These are phyloP conservation scores for Tachina grossa DNA, from an alignment of 2,888 invertebrate genomes.

Conservation along the genomic window DNA sequence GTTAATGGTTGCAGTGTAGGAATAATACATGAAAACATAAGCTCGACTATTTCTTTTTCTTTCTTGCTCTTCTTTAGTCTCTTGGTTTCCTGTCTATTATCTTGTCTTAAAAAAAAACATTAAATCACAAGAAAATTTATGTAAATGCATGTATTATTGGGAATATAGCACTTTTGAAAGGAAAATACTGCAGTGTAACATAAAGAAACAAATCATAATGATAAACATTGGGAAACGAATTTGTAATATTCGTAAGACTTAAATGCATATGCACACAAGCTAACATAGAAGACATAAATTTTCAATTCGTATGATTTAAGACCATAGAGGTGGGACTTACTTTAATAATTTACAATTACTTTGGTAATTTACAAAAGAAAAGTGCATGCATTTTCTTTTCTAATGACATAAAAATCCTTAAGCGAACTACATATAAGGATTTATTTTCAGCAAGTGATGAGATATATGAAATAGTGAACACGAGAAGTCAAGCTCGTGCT, in stretches of 20 bases:
- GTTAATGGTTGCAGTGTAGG: slow-evolving; percentile 43
- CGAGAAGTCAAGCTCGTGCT: too few species aligned
- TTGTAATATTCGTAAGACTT: background rate
- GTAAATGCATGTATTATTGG: slow-evolving; percentile 56
- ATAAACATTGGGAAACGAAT: slow-evolving; percentile 34
- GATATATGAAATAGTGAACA: too few species aligned
- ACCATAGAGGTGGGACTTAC: background rate
- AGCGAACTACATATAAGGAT: too few species aligned
- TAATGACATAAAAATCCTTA: too few species aligned
- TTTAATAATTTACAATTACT: background rate
- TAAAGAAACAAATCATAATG: slow-evolving; percentile 45
- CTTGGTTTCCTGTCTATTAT: slow-evolving; percentile 13
- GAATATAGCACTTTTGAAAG: slow-evolving; percentile 15
- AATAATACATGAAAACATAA: slow-evolving; percentile 48
- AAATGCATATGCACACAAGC: background rate
- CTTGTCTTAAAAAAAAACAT: slow-evolving; percentile 14
- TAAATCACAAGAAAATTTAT: slow-evolving; percentile 58
- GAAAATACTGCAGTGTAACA: slow-evolving; percentile 14
- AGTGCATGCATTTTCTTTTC: background rate
- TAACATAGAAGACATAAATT: background rate
- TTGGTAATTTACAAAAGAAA: background rate
- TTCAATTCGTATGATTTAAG: background rate
- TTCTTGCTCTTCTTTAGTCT: background rate
- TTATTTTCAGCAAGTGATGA: too few species aligned
- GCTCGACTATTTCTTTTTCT: background rate